Percentiles rank a stretch among this genome's conserved stretches.
Evolutionary conservation across 2,888 invertebrate species (phyloP).

Genomic region (Autographa pulchrina): DNA sequence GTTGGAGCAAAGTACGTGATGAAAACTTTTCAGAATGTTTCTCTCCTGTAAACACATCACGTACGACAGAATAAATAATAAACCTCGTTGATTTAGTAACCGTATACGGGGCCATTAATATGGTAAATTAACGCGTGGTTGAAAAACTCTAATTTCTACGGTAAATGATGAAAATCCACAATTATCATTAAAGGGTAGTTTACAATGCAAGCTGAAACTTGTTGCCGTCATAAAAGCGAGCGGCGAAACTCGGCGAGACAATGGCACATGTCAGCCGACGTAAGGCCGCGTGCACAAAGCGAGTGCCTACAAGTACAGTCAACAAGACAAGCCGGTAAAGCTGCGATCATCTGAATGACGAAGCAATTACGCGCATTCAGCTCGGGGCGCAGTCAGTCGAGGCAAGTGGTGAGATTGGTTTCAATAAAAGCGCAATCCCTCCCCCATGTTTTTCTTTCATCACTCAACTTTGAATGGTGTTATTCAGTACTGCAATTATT

Average conservation of each 20-base stretch:
- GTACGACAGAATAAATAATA: slow-evolving; percentile 42
- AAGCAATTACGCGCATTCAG: slow-evolving; percentile 87
- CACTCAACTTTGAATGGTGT: slow-evolving; percentile 83
- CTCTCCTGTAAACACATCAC: slow-evolving; percentile 60
- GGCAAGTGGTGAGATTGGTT: slow-evolving; percentile 88
- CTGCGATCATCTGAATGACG: slow-evolving; percentile 87
- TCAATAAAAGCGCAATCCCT: slow-evolving; percentile 88
- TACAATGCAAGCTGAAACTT: slow-evolving; percentile 65
- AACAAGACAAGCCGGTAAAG: slow-evolving; percentile 84
- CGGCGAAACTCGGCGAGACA: slow-evolving; percentile 74
- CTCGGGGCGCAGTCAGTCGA: slow-evolving; percentile 82
- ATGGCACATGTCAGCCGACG: slow-evolving; percentile 79
- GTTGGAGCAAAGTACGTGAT: slow-evolving; percentile 67
- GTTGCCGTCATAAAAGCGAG: slow-evolving; percentile 75
- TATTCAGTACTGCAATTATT: slow-evolving; percentile 75
- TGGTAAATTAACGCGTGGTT: slow-evolving; percentile 31
- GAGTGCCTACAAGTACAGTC: slow-evolving; percentile 81
- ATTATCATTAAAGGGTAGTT: slow-evolving; percentile 62
- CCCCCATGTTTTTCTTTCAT: slow-evolving; percentile 88
- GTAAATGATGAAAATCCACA: slow-evolving; percentile 50
- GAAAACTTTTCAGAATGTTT: slow-evolving; percentile 67
- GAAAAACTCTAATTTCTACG: slow-evolving; percentile 42
- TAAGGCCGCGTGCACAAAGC: slow-evolving; percentile 81
- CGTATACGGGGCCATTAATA: slow-evolving; percentile 43
- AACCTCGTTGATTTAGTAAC: slow-evolving; percentile 47